These are phyloP conservation scores for Drosophila virilis DNA, from an alignment of 1,140 invertebrate species.

Conservation along the genomic window DNA sequence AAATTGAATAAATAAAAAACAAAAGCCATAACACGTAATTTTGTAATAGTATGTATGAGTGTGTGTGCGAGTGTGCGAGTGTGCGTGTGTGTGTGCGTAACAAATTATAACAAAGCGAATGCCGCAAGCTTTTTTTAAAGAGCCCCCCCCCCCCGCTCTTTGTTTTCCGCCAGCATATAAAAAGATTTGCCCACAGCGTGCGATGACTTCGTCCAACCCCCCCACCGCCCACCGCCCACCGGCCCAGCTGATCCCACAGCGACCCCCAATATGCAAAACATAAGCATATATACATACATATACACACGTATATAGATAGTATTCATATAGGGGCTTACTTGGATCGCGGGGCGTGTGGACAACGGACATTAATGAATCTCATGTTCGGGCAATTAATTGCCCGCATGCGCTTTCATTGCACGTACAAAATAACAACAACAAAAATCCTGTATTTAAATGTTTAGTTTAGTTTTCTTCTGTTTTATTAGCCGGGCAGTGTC, in stretches of 20 bases:
- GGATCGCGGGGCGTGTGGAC: slow-evolving; percentile 18
- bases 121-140: slow-evolving; percentile 1
- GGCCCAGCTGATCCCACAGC: slow-evolving; percentile 39
- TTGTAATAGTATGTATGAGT: slow-evolving; percentile 8
- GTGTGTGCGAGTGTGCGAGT: slow-evolving; percentile 8
- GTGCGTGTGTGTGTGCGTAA: slow-evolving; percentile 13
- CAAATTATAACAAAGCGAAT: slow-evolving; percentile 54
- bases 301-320: background rate
- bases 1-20: slow-evolving; percentile 51
- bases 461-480: slow-evolving; percentile 58
- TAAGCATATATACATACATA: slow-evolving; percentile 45
- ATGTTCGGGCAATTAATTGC: slow-evolving; percentile 77
- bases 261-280: slow-evolving; percentile 55
- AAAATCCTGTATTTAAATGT: slow-evolving; percentile 55
- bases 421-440: slow-evolving; percentile 23
- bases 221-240: no score
- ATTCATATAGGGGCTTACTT: background rate
- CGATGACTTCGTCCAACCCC: slow-evolving; percentile 29
- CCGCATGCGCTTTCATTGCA: slow-evolving; percentile 79
- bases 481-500: slow-evolving; percentile 40
- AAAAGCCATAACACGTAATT: slow-evolving; percentile 49
- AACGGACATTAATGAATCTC: slow-evolving; percentile 52
- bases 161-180: background rate
- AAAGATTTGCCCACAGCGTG: slow-evolving; percentile 47
- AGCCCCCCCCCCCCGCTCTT: background rate